Evolutionary conservation across 1,140 invertebrate genomes (phyloP), one percentile per base, ranked within the genome.

Genomic region (Nymphalis io): DNA sequence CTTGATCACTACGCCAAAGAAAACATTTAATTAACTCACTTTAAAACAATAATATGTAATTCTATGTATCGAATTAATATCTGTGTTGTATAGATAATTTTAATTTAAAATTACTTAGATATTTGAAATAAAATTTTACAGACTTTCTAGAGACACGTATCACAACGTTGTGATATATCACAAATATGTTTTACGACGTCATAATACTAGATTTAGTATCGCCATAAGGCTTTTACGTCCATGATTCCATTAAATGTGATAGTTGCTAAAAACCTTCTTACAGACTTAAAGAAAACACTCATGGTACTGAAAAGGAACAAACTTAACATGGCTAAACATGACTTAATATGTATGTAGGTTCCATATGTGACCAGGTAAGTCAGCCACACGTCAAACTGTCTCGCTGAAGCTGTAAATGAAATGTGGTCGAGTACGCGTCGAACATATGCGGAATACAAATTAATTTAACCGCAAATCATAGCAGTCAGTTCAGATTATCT

Each of bases 151-250:
- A 20, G 48, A 53, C 44, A 8, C 16, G 20, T 53, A 53, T 20
- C 20, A 23, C 10, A 4, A 20, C 18, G 20, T 21, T 20, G 13
- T 11, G n/a, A n/a, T n/a, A n/a, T n/a, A n/a, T n/a, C n/a, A n/a
- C n/a, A n/a, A 20, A 53, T 21, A 53, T 53, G 44, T 11, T 62
- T 62, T 62, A 62, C 27, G 60, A 48, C 60, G 15, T 48, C 60
- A 48, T 62, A 33, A 62, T 62, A 62, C 21, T 23, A 20, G 60
- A 62, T 62, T 62, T 62, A 62, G n/a, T 44, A 46, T n/a, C 60
- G 44, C 60, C 40, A 62, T 62, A 62, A 62, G 60, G 27, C 12
- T 62, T 62, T 62, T 51, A 62, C 44, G 60, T 3, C 13, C 44
- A 33, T 62, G 44, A 48, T 62, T 48, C 44, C 60, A 48, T 62